A percentile compares a stretch with the other conserved stretches of the same genome.
phyloP scores from a whole-genome alignment of 2,888 invertebrate species.

The Stratiomys singularior region DNA sequence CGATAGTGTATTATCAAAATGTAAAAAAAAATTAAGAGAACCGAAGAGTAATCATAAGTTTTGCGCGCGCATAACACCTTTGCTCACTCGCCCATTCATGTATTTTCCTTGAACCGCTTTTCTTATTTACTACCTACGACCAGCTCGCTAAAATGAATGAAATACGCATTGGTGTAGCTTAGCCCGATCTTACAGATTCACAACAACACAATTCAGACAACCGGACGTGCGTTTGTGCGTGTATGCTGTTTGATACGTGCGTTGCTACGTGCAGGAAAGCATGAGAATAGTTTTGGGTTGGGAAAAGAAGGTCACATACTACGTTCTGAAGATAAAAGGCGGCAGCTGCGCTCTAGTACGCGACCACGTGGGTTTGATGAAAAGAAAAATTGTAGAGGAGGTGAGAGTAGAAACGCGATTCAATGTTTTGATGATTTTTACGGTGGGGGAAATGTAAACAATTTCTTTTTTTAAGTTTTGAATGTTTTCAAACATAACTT shows the following conservation, averaged over 20 bases:
- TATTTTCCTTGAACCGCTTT: neutral
- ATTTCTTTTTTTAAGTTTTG: no score
- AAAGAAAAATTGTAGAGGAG: neutral
- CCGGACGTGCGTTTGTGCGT: neutral
- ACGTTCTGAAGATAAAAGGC: neutral
- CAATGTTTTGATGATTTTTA: no score
- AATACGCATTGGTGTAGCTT: neutral
- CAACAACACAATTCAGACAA: neutral
- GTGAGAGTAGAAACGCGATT: neutral
- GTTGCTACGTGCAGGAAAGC: slow-evolving; percentile 19
- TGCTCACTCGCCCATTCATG: slow-evolving; percentile 11
- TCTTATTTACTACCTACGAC: neutral
- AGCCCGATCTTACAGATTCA: neutral
- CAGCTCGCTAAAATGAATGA: neutral
- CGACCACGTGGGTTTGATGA: slow-evolving; percentile 24
- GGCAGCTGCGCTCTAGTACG: slow-evolving; percentile 12
- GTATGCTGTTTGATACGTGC: slow-evolving; percentile 20
- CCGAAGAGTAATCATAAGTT: no score
- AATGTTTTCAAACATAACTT: no score
- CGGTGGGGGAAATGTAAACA: no score
- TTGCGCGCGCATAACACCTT: slow-evolving; percentile 24
- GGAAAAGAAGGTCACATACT: slow-evolving; percentile 7
- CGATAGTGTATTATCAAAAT: no score
- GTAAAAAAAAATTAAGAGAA: no score
- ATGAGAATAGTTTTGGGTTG: slow-evolving; percentile 15